Conservation (phyloP, 2,113 vertebrate genomes). For the Elaphurus davidianus region DNA sequence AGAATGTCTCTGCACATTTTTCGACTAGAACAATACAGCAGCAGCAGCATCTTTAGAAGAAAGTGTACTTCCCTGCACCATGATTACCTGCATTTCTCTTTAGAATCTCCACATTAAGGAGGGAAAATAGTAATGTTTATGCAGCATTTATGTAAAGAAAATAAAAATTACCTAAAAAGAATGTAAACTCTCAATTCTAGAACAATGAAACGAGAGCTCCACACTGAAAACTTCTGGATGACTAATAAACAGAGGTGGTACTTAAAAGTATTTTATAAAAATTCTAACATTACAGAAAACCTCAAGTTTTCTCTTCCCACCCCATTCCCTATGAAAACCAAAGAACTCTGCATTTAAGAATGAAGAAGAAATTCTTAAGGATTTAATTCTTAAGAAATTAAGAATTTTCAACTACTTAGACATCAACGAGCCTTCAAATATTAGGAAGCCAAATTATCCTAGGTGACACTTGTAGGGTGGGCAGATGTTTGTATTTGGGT, state of each 20-base stretch:
- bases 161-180: constrained; percentile 21
- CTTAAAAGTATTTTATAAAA: not conserved
- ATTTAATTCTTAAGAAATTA: not conserved
- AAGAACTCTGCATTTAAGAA: not conserved
- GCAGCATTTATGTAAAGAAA: not conserved
- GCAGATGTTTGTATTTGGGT: not conserved
- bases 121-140: not conserved
- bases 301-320: not conserved
- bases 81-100: not conserved
- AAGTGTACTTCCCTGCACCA: not conserved
- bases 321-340: not conserved
- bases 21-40: not conserved
- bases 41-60: not conserved
- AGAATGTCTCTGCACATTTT: not conserved
- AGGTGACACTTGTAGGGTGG: not conserved
- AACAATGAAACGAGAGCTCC: not conserved
- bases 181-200: not conserved
- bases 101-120: not conserved
- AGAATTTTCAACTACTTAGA: not conserved
- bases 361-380: not conserved
- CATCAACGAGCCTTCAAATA: not conserved
- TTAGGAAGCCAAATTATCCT: not conserved
- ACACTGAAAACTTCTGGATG: not conserved
- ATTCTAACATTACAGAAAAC: not conserved
- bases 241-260: not conserved